A percentile compares a stretch with the other conserved stretches of the same genome.
Evolutionary conservation across 1,140 invertebrate genomes (phyloP).

Genomic region (Procambarus virginalis): DNA sequence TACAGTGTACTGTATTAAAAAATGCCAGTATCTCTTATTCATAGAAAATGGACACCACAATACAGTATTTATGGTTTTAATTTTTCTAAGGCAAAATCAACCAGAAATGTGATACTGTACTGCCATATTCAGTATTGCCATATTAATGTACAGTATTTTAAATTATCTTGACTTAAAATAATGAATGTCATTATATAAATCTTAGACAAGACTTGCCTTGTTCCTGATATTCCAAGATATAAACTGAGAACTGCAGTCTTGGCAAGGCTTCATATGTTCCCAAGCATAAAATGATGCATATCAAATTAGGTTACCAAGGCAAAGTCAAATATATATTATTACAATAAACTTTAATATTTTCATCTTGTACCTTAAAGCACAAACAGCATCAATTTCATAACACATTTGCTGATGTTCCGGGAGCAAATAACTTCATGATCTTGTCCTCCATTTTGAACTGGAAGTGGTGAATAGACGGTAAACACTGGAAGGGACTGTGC

Average conservation of each 20-base stretch:
- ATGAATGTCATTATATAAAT: neutral
- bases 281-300: neutral
- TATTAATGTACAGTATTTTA: too few species aligned
- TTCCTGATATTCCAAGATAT: neutral
- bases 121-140: too few species aligned
- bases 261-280: neutral
- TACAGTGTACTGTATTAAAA: too few species aligned
- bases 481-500: slow-evolving; percentile 8
- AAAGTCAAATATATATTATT: neutral
- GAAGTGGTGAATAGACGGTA: slow-evolving; percentile 26
- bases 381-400: slow-evolving; percentile 3
- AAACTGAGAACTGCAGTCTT: neutral
- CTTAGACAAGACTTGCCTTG: neutral
- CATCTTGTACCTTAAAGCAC: neutral
- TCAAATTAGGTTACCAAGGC: neutral
- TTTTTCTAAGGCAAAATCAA: too few species aligned
- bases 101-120: too few species aligned
- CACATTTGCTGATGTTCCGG: slow-evolving; percentile 41
- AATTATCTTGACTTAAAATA: neutral
- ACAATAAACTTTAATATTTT: neutral
- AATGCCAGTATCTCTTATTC: too few species aligned
- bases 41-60: too few species aligned
- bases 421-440: slow-evolving; percentile 53
- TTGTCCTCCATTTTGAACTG: slow-evolving; percentile 55
- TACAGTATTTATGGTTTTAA: too few species aligned